phyloP scores from a whole-genome alignment of 2,888 invertebrate species.

The Sceliomorpha sp. region DNA sequence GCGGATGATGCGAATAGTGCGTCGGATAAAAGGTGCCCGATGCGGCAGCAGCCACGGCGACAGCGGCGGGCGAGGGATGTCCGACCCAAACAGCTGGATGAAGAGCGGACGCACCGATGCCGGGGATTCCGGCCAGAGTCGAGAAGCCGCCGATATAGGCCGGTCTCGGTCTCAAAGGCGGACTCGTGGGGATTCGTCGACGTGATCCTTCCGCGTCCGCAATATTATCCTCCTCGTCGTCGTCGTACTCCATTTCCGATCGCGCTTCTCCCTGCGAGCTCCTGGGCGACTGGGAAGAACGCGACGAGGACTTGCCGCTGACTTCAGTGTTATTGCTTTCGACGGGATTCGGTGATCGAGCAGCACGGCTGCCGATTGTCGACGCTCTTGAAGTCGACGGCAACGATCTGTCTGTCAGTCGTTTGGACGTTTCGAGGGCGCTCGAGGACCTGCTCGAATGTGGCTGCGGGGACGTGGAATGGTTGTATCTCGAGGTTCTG shows the following conservation, averaged over 20 bases:
- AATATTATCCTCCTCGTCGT: slow-evolving; percentile 84
- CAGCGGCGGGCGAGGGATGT: slow-evolving; percentile 69
- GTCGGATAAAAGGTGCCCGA: slow-evolving; percentile 72
- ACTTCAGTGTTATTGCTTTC: slow-evolving; percentile 30
- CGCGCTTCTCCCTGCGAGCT: slow-evolving; percentile 68
- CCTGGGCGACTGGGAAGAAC: slow-evolving; percentile 67
- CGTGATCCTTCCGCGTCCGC: slow-evolving; percentile 89
- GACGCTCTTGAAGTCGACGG: neutral
- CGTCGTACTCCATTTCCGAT: slow-evolving; percentile 83
- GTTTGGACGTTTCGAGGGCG: too few species aligned
- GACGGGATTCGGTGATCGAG: slow-evolving; percentile 31
- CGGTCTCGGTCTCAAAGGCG: slow-evolving; percentile 75
- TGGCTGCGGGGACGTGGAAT: slow-evolving; percentile 46
- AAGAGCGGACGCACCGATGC: slow-evolving; percentile 64
- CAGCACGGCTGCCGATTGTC: slow-evolving; percentile 30
- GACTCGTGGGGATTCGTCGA: slow-evolving; percentile 60
- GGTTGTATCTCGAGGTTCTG: slow-evolving; percentile 38
- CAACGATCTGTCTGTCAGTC: slow-evolving; percentile 14
- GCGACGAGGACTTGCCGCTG: slow-evolving; percentile 24
- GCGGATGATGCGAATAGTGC: slow-evolving; percentile 74
- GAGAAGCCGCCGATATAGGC: slow-evolving; percentile 75
- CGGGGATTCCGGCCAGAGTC: slow-evolving; percentile 66
- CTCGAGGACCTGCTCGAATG: slow-evolving; percentile 51
- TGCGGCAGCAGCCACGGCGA: slow-evolving; percentile 66
- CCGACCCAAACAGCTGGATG: slow-evolving; percentile 75